Conservation (phyloP, 1,140 invertebrate genomes). For the Eumeta japonica region DNA sequence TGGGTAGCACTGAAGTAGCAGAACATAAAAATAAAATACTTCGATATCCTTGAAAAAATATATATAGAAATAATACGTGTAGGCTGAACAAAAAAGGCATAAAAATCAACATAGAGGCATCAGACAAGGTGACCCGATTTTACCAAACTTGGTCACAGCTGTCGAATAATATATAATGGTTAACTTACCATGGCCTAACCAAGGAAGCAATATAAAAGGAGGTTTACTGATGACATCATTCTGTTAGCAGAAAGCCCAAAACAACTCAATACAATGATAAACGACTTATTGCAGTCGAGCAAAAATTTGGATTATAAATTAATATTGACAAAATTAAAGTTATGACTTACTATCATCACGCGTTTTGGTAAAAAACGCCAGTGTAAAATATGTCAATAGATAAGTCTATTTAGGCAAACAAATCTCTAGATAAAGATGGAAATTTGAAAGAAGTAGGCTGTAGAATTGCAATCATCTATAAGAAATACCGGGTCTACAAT, state of each 20-base stretch:
- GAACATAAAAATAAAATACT: conserved; percentile 15
- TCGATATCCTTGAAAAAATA: no score
- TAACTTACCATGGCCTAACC: conserved; percentile 11
- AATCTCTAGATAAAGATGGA: conserved; percentile 4
- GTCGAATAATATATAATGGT: conserved; percentile 12
- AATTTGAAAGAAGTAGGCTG: conserved; percentile 1
- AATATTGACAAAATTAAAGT: conserved; percentile 12
- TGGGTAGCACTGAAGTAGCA: conserved; percentile 11
- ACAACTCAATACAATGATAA: conserved; percentile 13
- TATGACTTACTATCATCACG: conserved; percentile 7
- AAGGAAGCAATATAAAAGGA: conserved; percentile 16
- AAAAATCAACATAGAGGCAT: conserved; percentile 13
- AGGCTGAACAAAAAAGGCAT: no score
- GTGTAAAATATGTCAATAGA: conserved; percentile 1
- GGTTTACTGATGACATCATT: conserved; percentile 7
- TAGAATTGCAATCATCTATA: conserved; percentile 5
- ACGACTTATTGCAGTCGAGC: conserved; percentile 10
- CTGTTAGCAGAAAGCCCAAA: conserved; percentile 2
- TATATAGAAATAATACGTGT: conserved; percentile 14
- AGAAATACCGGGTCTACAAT: conserved; percentile 4
- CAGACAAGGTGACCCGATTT: no score
- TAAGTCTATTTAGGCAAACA: conserved; percentile 5
- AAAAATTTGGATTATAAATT: conserved; percentile 11
- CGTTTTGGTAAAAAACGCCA: no score
- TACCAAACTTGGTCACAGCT: conserved; percentile 13